Percentiles rank a stretch among this genome's conserved stretches.
Evolutionary conservation across 2,888 invertebrate genomes (phyloP).

Genomic region (Drosophila yooni): DNA sequence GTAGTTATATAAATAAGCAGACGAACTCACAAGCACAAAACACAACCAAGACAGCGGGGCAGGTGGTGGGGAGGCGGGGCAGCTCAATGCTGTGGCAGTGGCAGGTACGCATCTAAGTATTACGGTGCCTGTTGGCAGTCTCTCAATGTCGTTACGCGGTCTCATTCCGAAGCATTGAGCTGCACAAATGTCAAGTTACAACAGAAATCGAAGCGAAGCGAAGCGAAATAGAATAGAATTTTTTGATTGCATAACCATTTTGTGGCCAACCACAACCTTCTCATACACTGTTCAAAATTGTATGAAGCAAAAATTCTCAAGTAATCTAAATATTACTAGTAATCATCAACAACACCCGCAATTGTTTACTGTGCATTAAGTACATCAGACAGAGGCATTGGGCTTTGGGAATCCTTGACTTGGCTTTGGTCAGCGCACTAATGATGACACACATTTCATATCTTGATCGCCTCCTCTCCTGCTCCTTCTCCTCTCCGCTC

Average conservation of each 20-base stretch:
- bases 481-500: not conserved
- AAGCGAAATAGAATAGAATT: slow-evolving; percentile 51
- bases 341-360: not conserved
- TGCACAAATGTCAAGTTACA: slow-evolving; percentile 20
- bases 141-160: slow-evolving; percentile 22
- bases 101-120: slow-evolving; percentile 54
- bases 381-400: slow-evolving; percentile 37
- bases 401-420: slow-evolving; percentile 56
- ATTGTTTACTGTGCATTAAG: slow-evolving; percentile 40
- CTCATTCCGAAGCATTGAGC: slow-evolving; percentile 14
- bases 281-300: not conserved
- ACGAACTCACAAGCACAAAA: slow-evolving; percentile 9
- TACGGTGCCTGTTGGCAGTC: slow-evolving; percentile 44
- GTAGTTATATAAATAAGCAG: slow-evolving; percentile 29
- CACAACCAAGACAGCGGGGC: slow-evolving; percentile 1
- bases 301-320: not conserved
- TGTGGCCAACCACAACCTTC: slow-evolving; percentile 27
- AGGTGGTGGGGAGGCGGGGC: not conserved
- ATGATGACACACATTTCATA: slow-evolving; percentile 78
- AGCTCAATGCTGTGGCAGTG: not conserved
- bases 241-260: slow-evolving; percentile 67
- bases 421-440: slow-evolving; percentile 61
- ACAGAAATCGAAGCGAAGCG: slow-evolving; percentile 15
- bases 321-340: not conserved
- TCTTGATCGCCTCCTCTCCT: slow-evolving; percentile 61